Evolutionary conservation across 37 sponge, comb jelly and placozoan genomes (phyloP).

Genomic region (Agelas oroides): DNA sequence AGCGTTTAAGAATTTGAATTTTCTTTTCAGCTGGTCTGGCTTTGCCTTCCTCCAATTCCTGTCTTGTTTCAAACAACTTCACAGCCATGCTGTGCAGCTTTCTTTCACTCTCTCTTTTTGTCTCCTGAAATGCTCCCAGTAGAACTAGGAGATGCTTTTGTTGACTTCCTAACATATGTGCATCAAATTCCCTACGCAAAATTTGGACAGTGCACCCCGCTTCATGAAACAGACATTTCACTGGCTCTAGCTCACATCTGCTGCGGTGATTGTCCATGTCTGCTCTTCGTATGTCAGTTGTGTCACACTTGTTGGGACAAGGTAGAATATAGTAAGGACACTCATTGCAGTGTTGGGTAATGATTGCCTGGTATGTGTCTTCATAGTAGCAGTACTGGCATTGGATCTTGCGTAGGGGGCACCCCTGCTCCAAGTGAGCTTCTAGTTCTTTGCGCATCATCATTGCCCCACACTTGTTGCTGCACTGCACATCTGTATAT

Average conservation of each 20-base stretch:
- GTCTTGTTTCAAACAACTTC: too few species aligned
- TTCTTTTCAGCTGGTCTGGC: too few species aligned
- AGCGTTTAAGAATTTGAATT: too few species aligned
- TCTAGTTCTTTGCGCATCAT: conserved; percentile 16
- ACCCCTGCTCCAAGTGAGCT: not conserved
- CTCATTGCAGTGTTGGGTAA: not conserved
- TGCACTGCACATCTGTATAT: not conserved
- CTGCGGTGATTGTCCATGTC: not conserved
- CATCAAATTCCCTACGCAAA: not conserved
- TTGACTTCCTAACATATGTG: not conserved
- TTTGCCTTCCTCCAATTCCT: too few species aligned
- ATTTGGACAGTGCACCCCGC: not conserved
- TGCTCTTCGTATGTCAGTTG: not conserved
- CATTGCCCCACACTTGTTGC: conserved; percentile 4
- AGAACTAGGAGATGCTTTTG: not conserved
- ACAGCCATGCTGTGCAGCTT: too few species aligned
- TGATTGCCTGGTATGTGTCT: conserved; percentile 5
- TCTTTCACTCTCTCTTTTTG: not conserved
- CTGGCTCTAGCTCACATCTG: not conserved
- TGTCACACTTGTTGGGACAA: conserved; percentile 49
- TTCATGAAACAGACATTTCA: not conserved
- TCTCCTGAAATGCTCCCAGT: not conserved
- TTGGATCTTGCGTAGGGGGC: not conserved
- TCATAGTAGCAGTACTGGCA: conserved; percentile 25
- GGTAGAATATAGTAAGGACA: conserved; percentile 7